A percentile compares a stretch with the other conserved stretches of the same genome.
phyloP scores from a whole-genome alignment of 2,113 vertebrate species.

The Andinoacara biseriatus region DNA sequence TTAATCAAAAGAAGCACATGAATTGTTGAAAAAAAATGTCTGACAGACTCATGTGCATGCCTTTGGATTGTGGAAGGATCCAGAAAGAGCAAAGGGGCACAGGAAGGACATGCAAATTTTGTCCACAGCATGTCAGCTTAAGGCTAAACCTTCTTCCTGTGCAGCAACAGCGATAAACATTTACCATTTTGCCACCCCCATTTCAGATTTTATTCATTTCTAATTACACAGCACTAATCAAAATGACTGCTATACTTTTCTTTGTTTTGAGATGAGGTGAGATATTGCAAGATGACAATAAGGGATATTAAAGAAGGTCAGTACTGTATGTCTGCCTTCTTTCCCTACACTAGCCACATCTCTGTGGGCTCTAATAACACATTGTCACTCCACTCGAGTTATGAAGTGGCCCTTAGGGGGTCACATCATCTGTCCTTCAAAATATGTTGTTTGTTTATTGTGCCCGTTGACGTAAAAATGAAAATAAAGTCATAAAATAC shows the following conservation, averaged over 20 bases:
- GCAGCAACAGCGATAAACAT: background rate
- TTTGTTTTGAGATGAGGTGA: background rate
- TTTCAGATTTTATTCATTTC: background rate
- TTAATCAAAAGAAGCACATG: background rate
- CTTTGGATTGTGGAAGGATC: background rate
- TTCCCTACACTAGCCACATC: background rate
- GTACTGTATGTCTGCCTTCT: slow-evolving; percentile 5
- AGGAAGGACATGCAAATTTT: background rate
- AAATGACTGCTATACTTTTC: background rate
- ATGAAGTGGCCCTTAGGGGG: slow-evolving; percentile 40
- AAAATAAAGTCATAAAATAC: slow-evolving; percentile 47
- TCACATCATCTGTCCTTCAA: slow-evolving; percentile 53
- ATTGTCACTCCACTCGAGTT: slow-evolving; percentile 8
- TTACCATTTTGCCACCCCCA: background rate
- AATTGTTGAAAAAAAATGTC: background rate
- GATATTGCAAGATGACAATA: background rate
- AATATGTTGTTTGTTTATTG: slow-evolving; percentile 51
- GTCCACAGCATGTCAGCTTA: background rate
- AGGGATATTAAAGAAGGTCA: slow-evolving; percentile 12
- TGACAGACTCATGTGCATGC: background rate
- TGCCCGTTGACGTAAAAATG: slow-evolving; percentile 23
- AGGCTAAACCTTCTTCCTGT: background rate
- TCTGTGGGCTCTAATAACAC: slow-evolving; percentile 7
- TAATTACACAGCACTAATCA: background rate
- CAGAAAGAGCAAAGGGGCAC: background rate